Conservation (phyloP, 2,888 invertebrate genomes). For the Neoaliturus tenellus region DNA sequence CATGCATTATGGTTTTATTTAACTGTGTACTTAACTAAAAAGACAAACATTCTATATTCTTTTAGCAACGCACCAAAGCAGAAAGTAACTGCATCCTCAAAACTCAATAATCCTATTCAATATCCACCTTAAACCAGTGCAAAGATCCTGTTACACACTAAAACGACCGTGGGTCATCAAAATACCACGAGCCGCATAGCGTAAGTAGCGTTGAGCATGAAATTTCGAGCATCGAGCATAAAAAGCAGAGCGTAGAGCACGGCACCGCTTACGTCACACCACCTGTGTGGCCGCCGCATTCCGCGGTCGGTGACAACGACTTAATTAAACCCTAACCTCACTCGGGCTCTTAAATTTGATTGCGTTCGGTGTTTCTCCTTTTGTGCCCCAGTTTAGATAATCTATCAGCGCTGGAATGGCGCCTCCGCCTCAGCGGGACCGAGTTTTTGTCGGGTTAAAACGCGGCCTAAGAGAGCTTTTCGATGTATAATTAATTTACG, state of each 20-base stretch:
- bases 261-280: background rate
- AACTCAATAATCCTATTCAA: too few species aligned
- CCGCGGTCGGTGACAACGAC: slow-evolving; percentile 24
- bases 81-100: too few species aligned
- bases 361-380: slow-evolving; percentile 1
- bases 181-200: background rate
- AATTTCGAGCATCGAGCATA: background rate
- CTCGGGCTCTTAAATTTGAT: slow-evolving; percentile 40
- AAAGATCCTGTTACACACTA: too few species aligned
- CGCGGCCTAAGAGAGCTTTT: background rate
- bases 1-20: too few species aligned
- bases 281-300: slow-evolving; percentile 5
- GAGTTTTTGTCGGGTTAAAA: background rate
- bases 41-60: too few species aligned
- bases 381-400: slow-evolving; percentile 12
- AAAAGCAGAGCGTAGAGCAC: background rate
- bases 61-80: too few species aligned
- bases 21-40: too few species aligned
- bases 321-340: slow-evolving; percentile 30
- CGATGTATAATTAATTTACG: background rate
- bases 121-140: too few species aligned
- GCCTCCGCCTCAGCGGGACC: background rate
- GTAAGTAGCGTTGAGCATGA: background rate
- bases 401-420: background rate
- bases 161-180: background rate